Evolutionary conservation across 2,888 invertebrate genomes (phyloP).

Genomic region (Panorpa germanica): DNA sequence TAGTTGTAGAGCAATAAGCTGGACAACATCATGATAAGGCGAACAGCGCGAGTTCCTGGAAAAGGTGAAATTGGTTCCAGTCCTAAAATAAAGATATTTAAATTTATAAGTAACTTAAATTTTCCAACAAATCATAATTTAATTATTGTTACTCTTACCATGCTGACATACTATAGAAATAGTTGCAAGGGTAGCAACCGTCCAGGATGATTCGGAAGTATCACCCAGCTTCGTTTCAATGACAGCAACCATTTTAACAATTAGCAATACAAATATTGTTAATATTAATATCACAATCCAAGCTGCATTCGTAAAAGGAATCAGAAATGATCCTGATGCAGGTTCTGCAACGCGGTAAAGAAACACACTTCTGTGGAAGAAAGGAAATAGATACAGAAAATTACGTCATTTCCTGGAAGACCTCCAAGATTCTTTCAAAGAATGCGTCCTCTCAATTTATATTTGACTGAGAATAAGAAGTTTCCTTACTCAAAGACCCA

Average conservation of each 20-base stretch:
- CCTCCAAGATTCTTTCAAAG: no score
- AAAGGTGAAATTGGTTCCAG: conserved; percentile 17
- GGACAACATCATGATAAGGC: conserved; percentile 18
- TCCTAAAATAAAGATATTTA: conserved; percentile 14
- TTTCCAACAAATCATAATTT: conserved; percentile 1
- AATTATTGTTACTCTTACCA: conserved; percentile 10
- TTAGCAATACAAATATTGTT: not conserved
- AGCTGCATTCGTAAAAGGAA: conserved; percentile 19
- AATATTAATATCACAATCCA: conserved; percentile 15
- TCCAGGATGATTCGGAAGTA: no score
- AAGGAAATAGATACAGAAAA: no score
- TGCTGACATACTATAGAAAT: conserved; percentile 21
- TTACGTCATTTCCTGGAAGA: no score
- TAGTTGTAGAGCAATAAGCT: conserved; percentile 21
- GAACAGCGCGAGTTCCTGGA: conserved; percentile 17
- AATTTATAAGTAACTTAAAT: not conserved
- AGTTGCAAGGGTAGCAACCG: conserved; percentile 12
- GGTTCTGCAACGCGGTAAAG: conserved; percentile 18
- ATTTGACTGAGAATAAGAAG: no score
- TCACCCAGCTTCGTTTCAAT: conserved; percentile 12
- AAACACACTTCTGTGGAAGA: conserved; percentile 15
- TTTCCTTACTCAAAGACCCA: conserved; percentile 19
- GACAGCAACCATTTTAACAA: conserved; percentile 12
- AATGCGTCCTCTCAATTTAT: no score
- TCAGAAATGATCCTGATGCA: conserved; percentile 19